Evolutionary conservation across 2,888 invertebrate genomes (phyloP), one percentile per base, ranked within the genome.

Genomic region (Spodoptera exigua): DNA sequence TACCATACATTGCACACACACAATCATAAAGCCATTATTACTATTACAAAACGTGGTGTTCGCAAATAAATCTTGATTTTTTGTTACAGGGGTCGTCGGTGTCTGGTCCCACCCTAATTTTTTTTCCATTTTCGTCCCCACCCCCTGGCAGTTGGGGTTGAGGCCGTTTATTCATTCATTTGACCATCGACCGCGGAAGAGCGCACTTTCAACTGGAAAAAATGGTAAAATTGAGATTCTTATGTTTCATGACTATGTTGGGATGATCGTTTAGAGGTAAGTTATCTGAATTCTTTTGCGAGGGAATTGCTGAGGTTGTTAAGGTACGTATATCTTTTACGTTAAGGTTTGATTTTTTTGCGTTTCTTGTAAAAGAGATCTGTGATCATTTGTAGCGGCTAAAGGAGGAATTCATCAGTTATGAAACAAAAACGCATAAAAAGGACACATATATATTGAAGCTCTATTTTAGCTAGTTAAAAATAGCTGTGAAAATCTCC

Each of bases 51-150:
- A 81, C 76, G 79, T 78, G 82, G 62, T 76, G 74, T 81, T 85
- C 72, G 83, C 82, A 85, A 87, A 92, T 93, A 92, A 93, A 93
- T 93, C 91, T 89, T 87, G 73, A 85, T 91, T 91, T 92, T 89
- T 91, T 91, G 87, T 90, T 87, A 70, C 88, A 92, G 91, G 87
- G 89, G 81, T 70, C 59, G 76, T 39, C 57, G 76, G 79, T 77
- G 75, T 65, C 68, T 82, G 86, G 86, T 81, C 82, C 91, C 91
- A 88, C 90, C 92, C 92, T 80, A 81, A 21, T 82, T 87, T 88
- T 87, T 86, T 83, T 72, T 47, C 74, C 62, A 67, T 78, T 81
- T 49, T 67, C 54, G 81, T 81, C 76, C 85, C 83, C 87, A 82
- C 91, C 90, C 85, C 86, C 83, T 86, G 79, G 51, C 54, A 64